Percentiles rank a stretch among this genome's conserved stretches.
Evolutionary conservation across 30 jellyfish, hydroid and myxozoan species (phyloP).

Genomic region (Turritopsis dohrnii): DNA sequence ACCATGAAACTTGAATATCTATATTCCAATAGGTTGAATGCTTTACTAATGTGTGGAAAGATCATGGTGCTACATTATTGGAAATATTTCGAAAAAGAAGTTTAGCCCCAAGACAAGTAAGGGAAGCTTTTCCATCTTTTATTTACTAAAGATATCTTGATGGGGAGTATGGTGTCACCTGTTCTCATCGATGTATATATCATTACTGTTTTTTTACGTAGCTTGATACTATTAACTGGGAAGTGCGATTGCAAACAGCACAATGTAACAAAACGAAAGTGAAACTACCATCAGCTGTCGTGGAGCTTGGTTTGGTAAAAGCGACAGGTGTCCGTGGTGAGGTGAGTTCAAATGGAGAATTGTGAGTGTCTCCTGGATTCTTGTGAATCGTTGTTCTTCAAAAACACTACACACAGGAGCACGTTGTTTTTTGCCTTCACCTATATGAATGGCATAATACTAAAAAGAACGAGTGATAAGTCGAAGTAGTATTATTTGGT

Average conservation of each 20-base stretch:
- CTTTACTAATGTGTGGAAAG: constrained; percentile 78
- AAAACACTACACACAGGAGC: not conserved
- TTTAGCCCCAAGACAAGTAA: constrained; percentile 95
- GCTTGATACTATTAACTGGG: constrained; percentile 93
- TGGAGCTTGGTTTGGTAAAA: constrained; percentile 68
- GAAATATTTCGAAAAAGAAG: constrained; percentile 69
- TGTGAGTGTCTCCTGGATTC: no score
- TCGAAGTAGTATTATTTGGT: no score
- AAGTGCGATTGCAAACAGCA: constrained; percentile 67
- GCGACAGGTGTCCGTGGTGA: not conserved
- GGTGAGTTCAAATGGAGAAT: no score
- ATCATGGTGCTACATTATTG: constrained; percentile 65
- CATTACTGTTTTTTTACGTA: constrained; percentile 25
- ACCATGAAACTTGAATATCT: no score
- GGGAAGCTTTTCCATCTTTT: no score
- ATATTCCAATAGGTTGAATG: constrained; percentile 11
- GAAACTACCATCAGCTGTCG: constrained; percentile 70
- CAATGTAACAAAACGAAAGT: constrained; percentile 49
- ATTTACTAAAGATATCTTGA: no score
- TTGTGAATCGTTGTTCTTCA: no score
- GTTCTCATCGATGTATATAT: not conserved
- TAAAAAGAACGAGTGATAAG: no score
- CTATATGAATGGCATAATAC: no score
- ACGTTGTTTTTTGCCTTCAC: no score
- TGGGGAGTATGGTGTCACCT: not conserved